Percentiles rank a stretch among this genome's conserved stretches.
phyloP scores from a whole-genome alignment of 1,140 invertebrate genomes.

The Caenorhabditis brenneri region DNA sequence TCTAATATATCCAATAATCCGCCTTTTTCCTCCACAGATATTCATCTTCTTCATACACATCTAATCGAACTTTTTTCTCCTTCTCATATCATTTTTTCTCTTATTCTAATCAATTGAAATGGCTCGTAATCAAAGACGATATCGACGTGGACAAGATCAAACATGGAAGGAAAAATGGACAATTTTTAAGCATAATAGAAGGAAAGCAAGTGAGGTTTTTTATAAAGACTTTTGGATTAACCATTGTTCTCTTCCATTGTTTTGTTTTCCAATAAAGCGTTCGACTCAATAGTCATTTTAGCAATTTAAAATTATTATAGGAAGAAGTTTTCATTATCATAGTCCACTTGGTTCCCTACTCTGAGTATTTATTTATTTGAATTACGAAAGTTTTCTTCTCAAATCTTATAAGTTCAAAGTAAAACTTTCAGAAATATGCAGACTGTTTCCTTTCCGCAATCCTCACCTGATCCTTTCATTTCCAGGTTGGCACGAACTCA shows the following conservation, averaged over 20 bases:
- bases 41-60: too few relatives aligned
- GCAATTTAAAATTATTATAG: too few relatives aligned
- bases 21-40: background rate
- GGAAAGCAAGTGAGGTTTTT: conserved; percentile 38
- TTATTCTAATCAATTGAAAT: background rate
- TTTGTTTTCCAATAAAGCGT: too few relatives aligned
- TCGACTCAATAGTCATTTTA: too few relatives aligned
- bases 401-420: background rate
- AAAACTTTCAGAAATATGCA: too few relatives aligned
- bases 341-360: too few relatives aligned
- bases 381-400: background rate
- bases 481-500: conserved; percentile 41
- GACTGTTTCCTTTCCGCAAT: too few relatives aligned
- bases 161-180: conserved; percentile 48
- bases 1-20: conserved; percentile 29
- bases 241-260: too few relatives aligned
- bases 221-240: too few relatives aligned
- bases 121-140: conserved; percentile 11
- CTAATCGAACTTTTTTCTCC: background rate
- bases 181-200: conserved; percentile 47
- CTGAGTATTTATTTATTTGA: too few relatives aligned
- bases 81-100: background rate
- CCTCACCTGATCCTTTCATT: too few relatives aligned
- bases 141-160: background rate
- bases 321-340: too few relatives aligned